phyloP scores from a whole-genome alignment of 2,113 vertebrate species.

The Lucifuga dentata region DNA sequence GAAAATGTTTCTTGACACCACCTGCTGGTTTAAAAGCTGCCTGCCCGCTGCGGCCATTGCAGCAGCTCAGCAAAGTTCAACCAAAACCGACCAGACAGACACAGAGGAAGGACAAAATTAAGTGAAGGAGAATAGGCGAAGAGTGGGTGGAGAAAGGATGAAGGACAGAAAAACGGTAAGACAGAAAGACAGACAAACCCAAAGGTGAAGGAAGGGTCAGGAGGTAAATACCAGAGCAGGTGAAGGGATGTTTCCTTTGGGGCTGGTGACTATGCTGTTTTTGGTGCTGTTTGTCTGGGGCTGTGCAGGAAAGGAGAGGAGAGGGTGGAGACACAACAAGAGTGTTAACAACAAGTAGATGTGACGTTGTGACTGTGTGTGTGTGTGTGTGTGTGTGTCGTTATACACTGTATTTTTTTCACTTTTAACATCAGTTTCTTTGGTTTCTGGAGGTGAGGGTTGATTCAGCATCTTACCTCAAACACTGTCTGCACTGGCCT shows the following conservation, averaged over 20 bases:
- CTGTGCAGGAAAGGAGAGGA: slow-evolving; percentile 82
- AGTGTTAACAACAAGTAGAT: slow-evolving; percentile 67
- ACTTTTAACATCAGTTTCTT: too few species aligned
- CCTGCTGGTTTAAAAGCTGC: slow-evolving; percentile 44
- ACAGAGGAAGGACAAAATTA: slow-evolving; percentile 25
- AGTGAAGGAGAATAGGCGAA: background rate
- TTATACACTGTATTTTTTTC: too few species aligned
- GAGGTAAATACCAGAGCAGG: slow-evolving; percentile 93
- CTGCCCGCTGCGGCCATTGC: background rate
- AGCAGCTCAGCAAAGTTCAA: slow-evolving; percentile 13
- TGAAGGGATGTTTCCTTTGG: slow-evolving; percentile 93
- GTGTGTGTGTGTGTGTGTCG: slow-evolving; percentile 12
- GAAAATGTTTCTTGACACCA: slow-evolving; percentile 34
- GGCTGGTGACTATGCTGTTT: slow-evolving; percentile 95
- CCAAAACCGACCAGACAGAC: slow-evolving; percentile 17
- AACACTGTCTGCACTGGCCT: too few species aligned
- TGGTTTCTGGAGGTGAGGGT: too few species aligned
- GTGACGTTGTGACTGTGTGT: slow-evolving; percentile 28
- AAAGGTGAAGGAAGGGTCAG: slow-evolving; percentile 30
- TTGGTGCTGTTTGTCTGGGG: slow-evolving; percentile 98
- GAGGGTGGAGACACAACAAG: slow-evolving; percentile 70
- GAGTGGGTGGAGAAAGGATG: background rate
- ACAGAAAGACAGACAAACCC: slow-evolving; percentile 32
- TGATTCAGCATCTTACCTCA: too few species aligned
- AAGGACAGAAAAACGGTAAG: slow-evolving; percentile 1